Conservation (phyloP, 92 coral and sea anemone genomes). For the Epizoanthus scotinus region DNA sequence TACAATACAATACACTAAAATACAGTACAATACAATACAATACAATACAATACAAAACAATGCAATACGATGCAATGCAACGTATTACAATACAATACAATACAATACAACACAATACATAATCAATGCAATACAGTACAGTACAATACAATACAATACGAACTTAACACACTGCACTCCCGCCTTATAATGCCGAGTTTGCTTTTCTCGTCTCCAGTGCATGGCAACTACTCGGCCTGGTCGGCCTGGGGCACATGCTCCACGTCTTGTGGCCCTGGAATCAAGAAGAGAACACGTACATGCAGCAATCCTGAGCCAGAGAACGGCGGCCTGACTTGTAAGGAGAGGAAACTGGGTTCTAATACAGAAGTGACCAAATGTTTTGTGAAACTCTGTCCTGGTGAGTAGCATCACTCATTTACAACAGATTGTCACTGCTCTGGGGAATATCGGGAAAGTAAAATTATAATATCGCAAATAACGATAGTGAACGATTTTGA, state of each 20-base stretch:
- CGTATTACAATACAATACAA: too few species aligned
- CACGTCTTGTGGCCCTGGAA: constrained; percentile 73
- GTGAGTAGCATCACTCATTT: constrained; percentile 30
- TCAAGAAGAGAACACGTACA: constrained; percentile 75
- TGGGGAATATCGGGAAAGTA: neutral
- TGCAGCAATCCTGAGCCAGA: constrained; percentile 84
- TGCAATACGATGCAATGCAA: too few species aligned
- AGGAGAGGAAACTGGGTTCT: constrained; percentile 76
- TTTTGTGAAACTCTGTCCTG: constrained; percentile 65
- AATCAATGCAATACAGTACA: too few species aligned
- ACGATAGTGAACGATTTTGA: too few species aligned
- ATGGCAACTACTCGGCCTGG: constrained; percentile 86
- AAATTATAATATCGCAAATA: neutral
- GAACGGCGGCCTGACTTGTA: constrained; percentile 79
- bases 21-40: too few species aligned
- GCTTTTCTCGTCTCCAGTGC: constrained; percentile 49
- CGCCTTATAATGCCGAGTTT: too few species aligned
- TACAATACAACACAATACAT: too few species aligned
- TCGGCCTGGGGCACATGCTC: constrained; percentile 85
- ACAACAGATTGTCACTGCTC: neutral
- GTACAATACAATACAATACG: too few species aligned
- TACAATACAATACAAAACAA: too few species aligned
- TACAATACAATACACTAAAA: too few species aligned
- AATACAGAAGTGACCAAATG: constrained; percentile 68
- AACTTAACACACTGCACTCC: too few species aligned